Percentiles rank a stretch among this genome's conserved stretches.
These are phyloP conservation scores for Picus viridis DNA, from an alignment of 2,797 vertebrate species.

Conservation along the genomic window DNA sequence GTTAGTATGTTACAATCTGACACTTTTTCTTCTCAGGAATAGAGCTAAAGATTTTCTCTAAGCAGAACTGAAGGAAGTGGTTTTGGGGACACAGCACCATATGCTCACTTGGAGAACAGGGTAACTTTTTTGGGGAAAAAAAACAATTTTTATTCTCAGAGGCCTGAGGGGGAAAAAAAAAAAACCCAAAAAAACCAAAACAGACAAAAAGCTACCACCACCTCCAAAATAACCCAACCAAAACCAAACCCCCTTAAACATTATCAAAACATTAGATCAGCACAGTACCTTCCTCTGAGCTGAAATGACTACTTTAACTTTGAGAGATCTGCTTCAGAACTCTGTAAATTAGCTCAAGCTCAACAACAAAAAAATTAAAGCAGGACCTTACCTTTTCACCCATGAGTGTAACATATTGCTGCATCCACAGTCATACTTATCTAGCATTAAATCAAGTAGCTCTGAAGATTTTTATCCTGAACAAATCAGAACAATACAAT, in stretches of 20 bases:
- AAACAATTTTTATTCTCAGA: not conserved
- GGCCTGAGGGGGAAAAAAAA: not conserved
- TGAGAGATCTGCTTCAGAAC: not conserved
- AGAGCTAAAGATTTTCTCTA: not conserved
- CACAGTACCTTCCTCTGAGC: not conserved
- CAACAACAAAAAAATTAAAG: not conserved
- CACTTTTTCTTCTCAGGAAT: not conserved
- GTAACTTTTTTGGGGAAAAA: not conserved
- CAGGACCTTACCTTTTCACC: not conserved
- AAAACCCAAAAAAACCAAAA: too few relatives aligned
- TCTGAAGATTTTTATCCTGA: conserved; percentile 38
- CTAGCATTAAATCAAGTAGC: conserved; percentile 2
- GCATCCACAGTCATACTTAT: not conserved
- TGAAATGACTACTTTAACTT: rapidly evolving
- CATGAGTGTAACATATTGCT: not conserved
- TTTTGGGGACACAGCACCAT: not conserved
- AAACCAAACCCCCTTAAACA: not conserved
- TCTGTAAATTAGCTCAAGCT: not conserved
- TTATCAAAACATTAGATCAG: not conserved
- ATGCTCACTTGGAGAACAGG: not conserved
- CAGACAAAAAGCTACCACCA: too few relatives aligned
- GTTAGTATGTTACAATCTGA: not conserved
- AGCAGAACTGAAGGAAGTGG: not conserved
- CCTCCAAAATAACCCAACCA: not conserved
- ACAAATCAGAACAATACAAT: conserved; percentile 31